These are phyloP conservation scores for Nebria brevicollis DNA, from an alignment of 2,888 invertebrate genomes.

Conservation along the genomic window DNA sequence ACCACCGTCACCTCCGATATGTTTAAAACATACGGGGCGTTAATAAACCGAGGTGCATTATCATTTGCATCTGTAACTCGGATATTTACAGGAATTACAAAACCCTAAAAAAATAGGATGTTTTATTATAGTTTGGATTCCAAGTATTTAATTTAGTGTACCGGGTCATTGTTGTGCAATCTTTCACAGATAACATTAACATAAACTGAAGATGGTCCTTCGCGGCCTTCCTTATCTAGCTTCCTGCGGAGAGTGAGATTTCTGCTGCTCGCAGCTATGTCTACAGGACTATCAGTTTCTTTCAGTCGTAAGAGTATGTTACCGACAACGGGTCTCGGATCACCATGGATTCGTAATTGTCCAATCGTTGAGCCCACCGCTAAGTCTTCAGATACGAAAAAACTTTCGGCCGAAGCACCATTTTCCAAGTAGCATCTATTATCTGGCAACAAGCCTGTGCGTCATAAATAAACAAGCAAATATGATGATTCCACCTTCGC, in stretches of 20 bases:
- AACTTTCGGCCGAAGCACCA: conserved; percentile 90
- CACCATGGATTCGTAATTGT: conserved; percentile 81
- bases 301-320: conserved; percentile 82
- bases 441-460: conserved; percentile 66
- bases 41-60: conserved; percentile 85
- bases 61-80: conserved; percentile 92
- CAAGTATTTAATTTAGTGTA: conserved; percentile 55
- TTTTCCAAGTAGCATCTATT: conserved; percentile 90
- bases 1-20: conserved; percentile 83
- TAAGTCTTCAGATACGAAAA: conserved; percentile 88
- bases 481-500: conserved; percentile 24
- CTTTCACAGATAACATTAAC: conserved; percentile 88
- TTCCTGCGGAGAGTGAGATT: conserved; percentile 81
- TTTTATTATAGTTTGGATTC: too few species aligned
- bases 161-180: conserved; percentile 80
- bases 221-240: conserved; percentile 85
- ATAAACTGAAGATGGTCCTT: conserved; percentile 86
- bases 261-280: conserved; percentile 79
- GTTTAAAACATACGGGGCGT: conserved; percentile 83
- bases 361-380: conserved; percentile 82
- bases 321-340: conserved; percentile 75
- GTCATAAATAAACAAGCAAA: conserved; percentile 4
- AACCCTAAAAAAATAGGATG: conserved; percentile 66
- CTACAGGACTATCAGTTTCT: conserved; percentile 82
- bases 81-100: conserved; percentile 83